These are phyloP conservation scores for Megamerina dolium DNA, from an alignment of 2,888 invertebrate genomes.

Conservation along the genomic window DNA sequence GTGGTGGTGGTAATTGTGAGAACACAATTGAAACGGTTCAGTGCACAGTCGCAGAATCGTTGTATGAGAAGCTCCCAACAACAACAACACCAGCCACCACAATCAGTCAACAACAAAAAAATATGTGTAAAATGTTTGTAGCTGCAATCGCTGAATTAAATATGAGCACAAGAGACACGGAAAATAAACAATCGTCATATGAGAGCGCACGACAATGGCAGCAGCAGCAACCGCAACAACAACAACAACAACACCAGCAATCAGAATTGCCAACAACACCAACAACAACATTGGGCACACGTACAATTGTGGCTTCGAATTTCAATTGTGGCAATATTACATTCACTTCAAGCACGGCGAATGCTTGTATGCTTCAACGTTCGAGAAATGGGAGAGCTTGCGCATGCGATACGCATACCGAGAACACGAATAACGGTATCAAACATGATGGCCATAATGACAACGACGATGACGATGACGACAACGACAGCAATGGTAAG, in stretches of 20 bases:
- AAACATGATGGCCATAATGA: conserved; percentile 1
- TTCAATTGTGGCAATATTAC: background rate
- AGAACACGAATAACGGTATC: background rate
- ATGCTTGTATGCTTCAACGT: too few species aligned
- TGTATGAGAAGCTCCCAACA: too few species aligned
- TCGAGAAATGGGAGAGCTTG: too few species aligned
- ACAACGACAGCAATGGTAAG: conserved; percentile 6
- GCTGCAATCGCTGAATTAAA: background rate
- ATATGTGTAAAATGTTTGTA: too few species aligned
- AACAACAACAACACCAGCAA: conserved; percentile 10
- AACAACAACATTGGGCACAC: conserved; percentile 9
- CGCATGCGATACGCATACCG: too few species aligned
- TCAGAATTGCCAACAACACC: conserved; percentile 1
- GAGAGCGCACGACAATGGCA: too few species aligned
- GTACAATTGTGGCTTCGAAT: conserved; percentile 15
- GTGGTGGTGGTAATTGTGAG: conserved; percentile 6
- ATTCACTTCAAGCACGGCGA: too few species aligned
- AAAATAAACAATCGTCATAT: too few species aligned
- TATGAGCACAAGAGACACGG: background rate
- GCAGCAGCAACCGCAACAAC: conserved; percentile 7
- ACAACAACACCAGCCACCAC: background rate
- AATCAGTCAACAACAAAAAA: conserved; percentile 2
- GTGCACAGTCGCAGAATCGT: conserved; percentile 16
- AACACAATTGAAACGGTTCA: conserved; percentile 18
- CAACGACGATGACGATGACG: conserved; percentile 3